A percentile compares a stretch with the other conserved stretches of the same genome.
Evolutionary conservation across 2,797 vertebrate genomes (phyloP).

Genomic region (Crocidura indochinensis): DNA sequence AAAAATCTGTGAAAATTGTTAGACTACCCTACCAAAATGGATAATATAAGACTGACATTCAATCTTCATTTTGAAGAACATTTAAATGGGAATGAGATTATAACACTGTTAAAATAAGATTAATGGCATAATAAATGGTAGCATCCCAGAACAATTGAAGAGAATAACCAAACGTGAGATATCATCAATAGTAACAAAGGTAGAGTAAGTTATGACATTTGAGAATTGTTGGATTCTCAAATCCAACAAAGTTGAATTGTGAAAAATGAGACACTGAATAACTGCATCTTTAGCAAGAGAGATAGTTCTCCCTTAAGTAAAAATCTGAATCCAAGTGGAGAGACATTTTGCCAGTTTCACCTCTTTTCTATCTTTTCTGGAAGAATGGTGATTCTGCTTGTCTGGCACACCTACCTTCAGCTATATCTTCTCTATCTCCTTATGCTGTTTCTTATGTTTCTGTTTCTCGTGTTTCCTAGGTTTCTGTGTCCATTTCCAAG

Average conservation of each 20-base stretch:
- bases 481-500: background rate
- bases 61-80: constrained; percentile 54
- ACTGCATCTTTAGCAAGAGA: background rate
- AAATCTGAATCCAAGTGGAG: background rate
- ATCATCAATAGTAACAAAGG: background rate
- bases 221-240: no score
- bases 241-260: background rate
- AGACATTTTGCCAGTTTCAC: background rate
- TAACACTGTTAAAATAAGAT: constrained; percentile 58
- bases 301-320: background rate
- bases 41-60: constrained; percentile 12
- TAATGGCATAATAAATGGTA: constrained; percentile 36
- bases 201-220: background rate
- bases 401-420: background rate
- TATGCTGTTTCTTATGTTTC: background rate
- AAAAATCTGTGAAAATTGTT: background rate
- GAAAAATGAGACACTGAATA: background rate
- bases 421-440: background rate
- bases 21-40: background rate
- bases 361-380: background rate
- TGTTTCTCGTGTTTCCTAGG: background rate
- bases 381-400: background rate
- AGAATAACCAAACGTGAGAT: background rate
- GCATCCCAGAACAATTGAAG: background rate
- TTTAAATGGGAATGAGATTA: constrained; percentile 49